These are phyloP conservation scores for Heliconius melpomene DNA, from an alignment of 1,140 invertebrate species.

Conservation along the genomic window DNA sequence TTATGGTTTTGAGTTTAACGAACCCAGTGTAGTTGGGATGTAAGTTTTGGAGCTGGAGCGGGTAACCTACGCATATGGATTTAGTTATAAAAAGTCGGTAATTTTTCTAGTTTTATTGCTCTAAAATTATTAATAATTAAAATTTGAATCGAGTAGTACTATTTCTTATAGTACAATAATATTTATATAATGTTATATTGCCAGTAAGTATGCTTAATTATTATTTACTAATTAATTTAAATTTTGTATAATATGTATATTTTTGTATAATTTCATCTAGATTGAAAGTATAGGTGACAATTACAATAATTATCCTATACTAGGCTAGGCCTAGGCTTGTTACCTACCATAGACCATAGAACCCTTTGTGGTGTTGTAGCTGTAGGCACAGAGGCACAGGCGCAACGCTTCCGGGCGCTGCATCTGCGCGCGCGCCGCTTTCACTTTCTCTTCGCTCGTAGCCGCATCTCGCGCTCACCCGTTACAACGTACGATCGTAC, in stretches of 20 bases:
- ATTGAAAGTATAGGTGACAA: background rate
- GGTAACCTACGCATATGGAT: constrained; percentile 76
- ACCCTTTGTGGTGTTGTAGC: constrained; percentile 58
- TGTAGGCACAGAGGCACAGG: constrained; percentile 49
- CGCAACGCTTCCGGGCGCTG: constrained; percentile 72
- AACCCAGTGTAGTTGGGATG: constrained; percentile 47
- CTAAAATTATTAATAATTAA: background rate
- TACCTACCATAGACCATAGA: constrained; percentile 41
- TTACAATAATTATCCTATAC: background rate
- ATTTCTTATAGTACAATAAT: background rate
- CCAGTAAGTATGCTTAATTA: background rate
- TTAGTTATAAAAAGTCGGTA: constrained; percentile 79
- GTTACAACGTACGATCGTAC: constrained; percentile 53
- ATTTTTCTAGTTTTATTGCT: constrained; percentile 60
- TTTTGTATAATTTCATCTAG: background rate
- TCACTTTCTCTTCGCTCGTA: constrained; percentile 74
- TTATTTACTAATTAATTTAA: background rate
- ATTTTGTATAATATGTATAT: background rate
- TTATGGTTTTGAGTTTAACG: constrained; percentile 33
- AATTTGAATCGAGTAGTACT: background rate
- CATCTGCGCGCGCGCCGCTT: constrained; percentile 74
- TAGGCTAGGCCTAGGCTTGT: constrained; percentile 4
- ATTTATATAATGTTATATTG: background rate
- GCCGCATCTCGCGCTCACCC: constrained; percentile 67
- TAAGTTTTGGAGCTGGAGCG: constrained; percentile 58